Evolutionary conservation across 2,797 vertebrate genomes (phyloP), one percentile per base, ranked within the genome.

Genomic region (Scleropages formosus): DNA sequence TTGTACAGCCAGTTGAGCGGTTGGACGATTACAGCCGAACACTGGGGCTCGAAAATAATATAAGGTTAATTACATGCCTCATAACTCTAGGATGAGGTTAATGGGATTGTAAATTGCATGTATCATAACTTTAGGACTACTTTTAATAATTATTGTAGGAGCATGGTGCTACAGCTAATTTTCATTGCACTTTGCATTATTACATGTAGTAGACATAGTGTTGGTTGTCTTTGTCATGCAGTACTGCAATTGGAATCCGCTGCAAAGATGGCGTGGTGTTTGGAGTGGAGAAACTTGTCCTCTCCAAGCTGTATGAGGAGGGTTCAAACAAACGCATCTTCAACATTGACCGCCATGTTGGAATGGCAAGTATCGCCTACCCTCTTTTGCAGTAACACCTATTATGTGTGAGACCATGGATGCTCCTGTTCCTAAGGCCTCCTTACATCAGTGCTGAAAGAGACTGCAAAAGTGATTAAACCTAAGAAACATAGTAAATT

Each of bases 291-390:
- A 99, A 99, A 85, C 88, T 99, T 10, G 94, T 99, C 60, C 89
- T 98, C 82, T 99, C 97, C 78, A 98, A 98, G 90, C 93, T 99
- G n/a, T 99, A 99, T 0, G 97, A 99, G 83, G 87, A 98, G 77
- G 97, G 97, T 0, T 97, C 97, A 80, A 99, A 99, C 83, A 99
- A 98, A 87, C 95, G 97, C 31, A 97, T 99, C 88, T 99, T 99
- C 84, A 99, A 98, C 83, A 95, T 99, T 0, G 97, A 99, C 88
- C 91, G 93, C 61, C 97, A 99, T 0, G 96, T 99, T 3, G 97
- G 97, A 85, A 99, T 99, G 97, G 97, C 98, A 89, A 92, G 90
- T 68, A 18, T 18, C 4, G 65, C 73, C 4, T 12, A 75, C 47
- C 26, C 26, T 26, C 46, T 16, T 56, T 4, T 39, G 31, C 31